Conservation (phyloP, 2,888 invertebrate species). For the Dascillus cervinus region DNA sequence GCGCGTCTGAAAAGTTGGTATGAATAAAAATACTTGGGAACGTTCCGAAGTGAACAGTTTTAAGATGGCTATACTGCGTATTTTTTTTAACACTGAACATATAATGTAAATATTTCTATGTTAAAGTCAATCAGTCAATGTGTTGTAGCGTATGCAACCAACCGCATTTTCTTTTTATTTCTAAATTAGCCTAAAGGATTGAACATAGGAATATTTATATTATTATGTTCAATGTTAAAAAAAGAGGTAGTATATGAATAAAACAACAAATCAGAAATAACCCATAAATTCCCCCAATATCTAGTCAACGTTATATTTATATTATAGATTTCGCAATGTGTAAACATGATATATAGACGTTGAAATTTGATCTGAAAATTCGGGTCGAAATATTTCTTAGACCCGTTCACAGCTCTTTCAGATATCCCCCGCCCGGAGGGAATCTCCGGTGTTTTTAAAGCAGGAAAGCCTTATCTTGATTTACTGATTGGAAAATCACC, state of each 20-base stretch:
- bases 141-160: too few relatives aligned
- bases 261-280: slow-evolving; percentile 21
- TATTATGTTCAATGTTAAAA: too few relatives aligned
- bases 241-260: slow-evolving; percentile 21
- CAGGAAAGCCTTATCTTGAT: slow-evolving; percentile 34
- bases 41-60: too few relatives aligned
- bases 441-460: slow-evolving; percentile 31
- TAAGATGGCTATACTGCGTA: too few relatives aligned
- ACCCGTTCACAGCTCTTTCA: slow-evolving; percentile 21
- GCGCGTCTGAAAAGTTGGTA: too few relatives aligned
- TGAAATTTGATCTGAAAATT: slow-evolving; percentile 27
- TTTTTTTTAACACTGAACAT: too few relatives aligned
- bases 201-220: too few relatives aligned
- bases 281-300: slow-evolving; percentile 26
- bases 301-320: slow-evolving; percentile 20
- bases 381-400: slow-evolving; percentile 23
- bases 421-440: slow-evolving; percentile 23
- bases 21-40: too few relatives aligned
- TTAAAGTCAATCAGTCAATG: too few relatives aligned
- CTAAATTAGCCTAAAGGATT: too few relatives aligned
- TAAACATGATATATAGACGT: slow-evolving; percentile 28
- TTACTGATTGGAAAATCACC: slow-evolving; percentile 33
- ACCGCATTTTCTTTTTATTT: too few relatives aligned
- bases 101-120: too few relatives aligned
- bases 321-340: slow-evolving; percentile 27